Base-by-base conservation (phyloP, 2,113 vertebrate genomes). In the Eulemur rufifrons region DNA sequence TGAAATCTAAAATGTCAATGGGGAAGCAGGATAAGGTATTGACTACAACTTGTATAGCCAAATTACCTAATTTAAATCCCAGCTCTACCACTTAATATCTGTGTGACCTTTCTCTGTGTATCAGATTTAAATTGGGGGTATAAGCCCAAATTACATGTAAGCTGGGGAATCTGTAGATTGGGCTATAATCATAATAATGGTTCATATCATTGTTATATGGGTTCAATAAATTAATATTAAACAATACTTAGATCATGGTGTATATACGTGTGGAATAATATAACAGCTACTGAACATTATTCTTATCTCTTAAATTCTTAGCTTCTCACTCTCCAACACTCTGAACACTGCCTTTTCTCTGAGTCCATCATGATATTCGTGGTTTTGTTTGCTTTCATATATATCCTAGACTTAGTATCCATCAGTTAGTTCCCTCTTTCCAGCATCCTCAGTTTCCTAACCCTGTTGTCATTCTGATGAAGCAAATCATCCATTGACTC, bases 1-100 rank as follows among this genome's bases (percentile, higher is more conserved):
- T 94, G 64, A 83, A 90, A 95, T 87, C 39, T 71, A 90, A 89
- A 92, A 42, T 12, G 27, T 87, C 81, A 92, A 82, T 68, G 5
- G 34, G 45, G 84, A 95, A 82, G 25, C 18, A 78, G 23, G 7
- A 64, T 61, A 39, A 71, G 56, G 37, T 86, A 77, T 61, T 66
- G 25, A 87, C 88, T 59, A 56, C 32, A 68, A 45, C 39, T 52
- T 93, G 61, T 93, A 10, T 59, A 86, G 45, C 61, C n/a, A 86
- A 83, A 82, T 54, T 66, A 14, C 54, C 32, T 63, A 6, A 4
- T 89, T 92, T 83, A 95, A 89, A 86, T 95, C 52, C 39, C 5
- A 94, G 45, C 37, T 86, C 32, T 78, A 61, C 18, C n/a, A 61
- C 37, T 91, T 89, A 69, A 25, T 71, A 69, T 69, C 9, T 50